Conservation (phyloP, 92 coral and sea anemone species). For the Epizoanthus rinbou region DNA sequence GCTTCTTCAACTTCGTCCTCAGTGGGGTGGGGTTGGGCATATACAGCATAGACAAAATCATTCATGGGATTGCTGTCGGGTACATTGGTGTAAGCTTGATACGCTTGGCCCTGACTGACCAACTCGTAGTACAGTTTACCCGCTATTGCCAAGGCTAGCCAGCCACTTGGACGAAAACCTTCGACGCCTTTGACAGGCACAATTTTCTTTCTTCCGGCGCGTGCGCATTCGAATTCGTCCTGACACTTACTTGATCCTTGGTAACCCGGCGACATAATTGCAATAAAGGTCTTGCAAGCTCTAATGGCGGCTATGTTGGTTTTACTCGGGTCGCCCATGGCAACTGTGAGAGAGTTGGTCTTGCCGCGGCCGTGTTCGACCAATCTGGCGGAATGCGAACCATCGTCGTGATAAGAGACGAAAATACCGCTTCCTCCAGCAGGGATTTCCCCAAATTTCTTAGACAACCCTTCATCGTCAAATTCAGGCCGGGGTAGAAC, state of each 20-base stretch:
- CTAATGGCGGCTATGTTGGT: slow-evolving; percentile 52
- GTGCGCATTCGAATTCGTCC: slow-evolving; percentile 71
- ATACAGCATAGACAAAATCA: slow-evolving; percentile 76
- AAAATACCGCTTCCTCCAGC: slow-evolving; percentile 57
- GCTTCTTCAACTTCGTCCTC: slow-evolving; percentile 73
- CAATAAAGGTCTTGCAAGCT: slow-evolving; percentile 65
- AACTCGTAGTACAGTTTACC: slow-evolving; percentile 78
- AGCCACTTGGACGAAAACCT: slow-evolving; percentile 70
- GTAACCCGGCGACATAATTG: slow-evolving; percentile 69
- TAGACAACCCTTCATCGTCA: slow-evolving; percentile 38
- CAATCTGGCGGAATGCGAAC: slow-evolving; percentile 53
- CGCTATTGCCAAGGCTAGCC: slow-evolving; percentile 75
- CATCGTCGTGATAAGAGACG: slow-evolving; percentile 69
- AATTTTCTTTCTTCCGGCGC: slow-evolving; percentile 63
- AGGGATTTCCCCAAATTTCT: slow-evolving; percentile 41
- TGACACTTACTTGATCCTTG: slow-evolving; percentile 61
- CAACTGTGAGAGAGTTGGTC: slow-evolving; percentile 50
- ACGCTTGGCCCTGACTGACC: slow-evolving; percentile 58
- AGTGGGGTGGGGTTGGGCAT: slow-evolving; percentile 58
- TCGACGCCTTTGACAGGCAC: slow-evolving; percentile 76
- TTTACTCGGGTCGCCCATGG: slow-evolving; percentile 53
- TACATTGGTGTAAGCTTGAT: slow-evolving; percentile 58
- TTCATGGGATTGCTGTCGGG: slow-evolving; percentile 80
- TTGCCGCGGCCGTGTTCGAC: slow-evolving; percentile 56
- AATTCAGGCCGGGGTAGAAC: slow-evolving; percentile 6